Conservation (phyloP, 2,888 invertebrate species). For the Arctia plantaginis region DNA sequence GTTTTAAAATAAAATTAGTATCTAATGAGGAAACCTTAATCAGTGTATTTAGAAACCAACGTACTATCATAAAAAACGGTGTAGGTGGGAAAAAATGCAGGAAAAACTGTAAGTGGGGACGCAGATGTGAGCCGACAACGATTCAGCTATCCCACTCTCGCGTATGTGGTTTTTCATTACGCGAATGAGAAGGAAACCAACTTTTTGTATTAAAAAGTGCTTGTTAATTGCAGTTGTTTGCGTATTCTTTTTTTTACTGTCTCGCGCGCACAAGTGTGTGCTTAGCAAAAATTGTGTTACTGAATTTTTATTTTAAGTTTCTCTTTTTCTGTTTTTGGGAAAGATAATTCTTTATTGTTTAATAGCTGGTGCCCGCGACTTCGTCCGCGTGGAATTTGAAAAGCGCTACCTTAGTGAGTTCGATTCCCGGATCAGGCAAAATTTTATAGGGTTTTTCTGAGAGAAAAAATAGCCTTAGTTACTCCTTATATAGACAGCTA, state of each 20-base stretch:
- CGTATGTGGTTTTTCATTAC: conserved; percentile 21
- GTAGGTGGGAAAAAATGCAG: conserved; percentile 62
- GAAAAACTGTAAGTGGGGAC: conserved; percentile 65
- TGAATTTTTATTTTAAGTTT: conserved; percentile 33
- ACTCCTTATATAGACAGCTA: no score
- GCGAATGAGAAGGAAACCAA: conserved; percentile 37
- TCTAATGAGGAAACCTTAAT: conserved; percentile 36
- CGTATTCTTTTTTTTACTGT: conserved; percentile 53
- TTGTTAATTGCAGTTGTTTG: conserved; percentile 64
- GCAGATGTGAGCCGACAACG: conserved; percentile 59
- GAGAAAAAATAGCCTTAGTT: no score
- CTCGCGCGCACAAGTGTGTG: conserved; percentile 45
- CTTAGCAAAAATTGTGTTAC: conserved; percentile 48
- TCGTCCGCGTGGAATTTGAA: no score
- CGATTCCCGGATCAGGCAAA: no score
- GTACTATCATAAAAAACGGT: conserved; percentile 58
- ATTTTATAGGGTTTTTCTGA: no score
- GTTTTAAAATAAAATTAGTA: background rate
- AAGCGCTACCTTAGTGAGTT: no score
- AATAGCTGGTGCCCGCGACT: no score
- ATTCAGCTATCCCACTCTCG: conserved; percentile 48
- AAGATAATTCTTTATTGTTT: background rate
- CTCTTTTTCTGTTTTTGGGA: background rate
- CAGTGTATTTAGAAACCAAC: conserved; percentile 42
- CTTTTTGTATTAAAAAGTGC: conserved; percentile 56